These are phyloP conservation scores for Galeopterus variegatus DNA, from an alignment of 2,113 vertebrate species.

Conservation along the genomic window DNA sequence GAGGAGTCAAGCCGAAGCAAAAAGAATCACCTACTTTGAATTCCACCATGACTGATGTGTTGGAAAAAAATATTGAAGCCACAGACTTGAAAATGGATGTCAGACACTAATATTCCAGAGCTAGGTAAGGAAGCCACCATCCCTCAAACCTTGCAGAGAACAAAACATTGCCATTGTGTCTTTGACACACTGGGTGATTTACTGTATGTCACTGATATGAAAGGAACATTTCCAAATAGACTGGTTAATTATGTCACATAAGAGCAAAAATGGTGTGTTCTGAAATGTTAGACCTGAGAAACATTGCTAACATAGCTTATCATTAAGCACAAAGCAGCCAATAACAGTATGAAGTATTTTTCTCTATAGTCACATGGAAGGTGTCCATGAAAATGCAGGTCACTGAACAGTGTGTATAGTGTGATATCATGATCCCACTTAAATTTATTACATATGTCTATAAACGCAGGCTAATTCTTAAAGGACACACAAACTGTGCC, in stretches of 20 bases:
- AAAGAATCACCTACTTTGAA: not conserved
- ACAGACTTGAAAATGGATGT: not conserved
- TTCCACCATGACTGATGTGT: not conserved
- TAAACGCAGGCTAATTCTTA: too few relatives aligned
- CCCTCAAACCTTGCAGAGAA: not conserved
- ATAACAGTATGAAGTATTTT: too few relatives aligned
- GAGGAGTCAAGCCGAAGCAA: not conserved
- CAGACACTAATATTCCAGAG: not conserved
- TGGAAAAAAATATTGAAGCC: not conserved
- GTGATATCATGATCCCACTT: too few relatives aligned
- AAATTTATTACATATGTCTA: too few relatives aligned
- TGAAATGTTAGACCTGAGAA: not conserved
- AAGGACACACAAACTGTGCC: too few relatives aligned
- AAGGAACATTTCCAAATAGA: not conserved
- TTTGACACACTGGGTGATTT: not conserved
- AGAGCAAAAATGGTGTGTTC: not conserved
- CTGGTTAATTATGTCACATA: not conserved
- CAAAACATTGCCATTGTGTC: not conserved
- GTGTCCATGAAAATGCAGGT: too few relatives aligned
- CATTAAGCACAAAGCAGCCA: too few relatives aligned
- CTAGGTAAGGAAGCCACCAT: slow-evolving; percentile 71
- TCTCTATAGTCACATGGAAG: too few relatives aligned
- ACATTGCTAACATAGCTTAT: not conserved
- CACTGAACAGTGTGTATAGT: too few relatives aligned
- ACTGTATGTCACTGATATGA: not conserved